These are phyloP conservation scores for Bombus vancouverensis DNA, from an alignment of 1,140 invertebrate genomes.

Conservation along the genomic window DNA sequence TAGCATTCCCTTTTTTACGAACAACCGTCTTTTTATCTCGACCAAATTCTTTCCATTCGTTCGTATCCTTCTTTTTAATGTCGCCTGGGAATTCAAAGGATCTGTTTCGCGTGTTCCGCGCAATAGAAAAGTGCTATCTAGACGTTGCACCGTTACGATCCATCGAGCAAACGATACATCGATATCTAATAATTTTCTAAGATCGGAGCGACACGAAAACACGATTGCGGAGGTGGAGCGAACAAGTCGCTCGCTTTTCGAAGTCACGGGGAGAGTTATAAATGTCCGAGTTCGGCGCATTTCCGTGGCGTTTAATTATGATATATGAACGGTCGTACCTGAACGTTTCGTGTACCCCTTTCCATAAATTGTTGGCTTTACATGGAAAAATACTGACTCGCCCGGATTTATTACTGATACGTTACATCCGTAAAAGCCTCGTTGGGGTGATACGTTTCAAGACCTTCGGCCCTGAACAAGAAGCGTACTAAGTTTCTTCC, in stretches of 20 bases:
- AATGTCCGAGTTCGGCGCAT: conserved; percentile 56
- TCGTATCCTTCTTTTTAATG: not conserved
- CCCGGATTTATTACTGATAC: conserved; percentile 28
- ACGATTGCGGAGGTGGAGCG: conserved; percentile 67
- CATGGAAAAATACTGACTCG: conserved; percentile 36
- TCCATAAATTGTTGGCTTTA: conserved; percentile 56
- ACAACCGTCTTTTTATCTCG: not conserved
- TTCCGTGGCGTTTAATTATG: conserved; percentile 78
- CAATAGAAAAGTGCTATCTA: not conserved
- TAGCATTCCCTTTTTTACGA: not conserved
- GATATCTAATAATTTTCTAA: conserved; percentile 47
- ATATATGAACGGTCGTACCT: conserved; percentile 71
- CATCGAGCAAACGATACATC: conserved; percentile 21
- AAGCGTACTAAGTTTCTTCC: not conserved
- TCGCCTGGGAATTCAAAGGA: not conserved
- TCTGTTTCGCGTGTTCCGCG: not conserved
- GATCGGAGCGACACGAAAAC: conserved; percentile 59
- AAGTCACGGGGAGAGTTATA: conserved; percentile 65
- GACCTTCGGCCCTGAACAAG: not conserved
- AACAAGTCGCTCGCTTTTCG: conserved; percentile 69
- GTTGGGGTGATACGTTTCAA: not conserved
- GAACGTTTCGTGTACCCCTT: conserved; percentile 50
- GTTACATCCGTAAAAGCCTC: conserved; percentile 2
- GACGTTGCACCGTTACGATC: conserved; percentile 3
- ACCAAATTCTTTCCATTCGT: not conserved